phyloP scores from a whole-genome alignment of 1,140 invertebrate genomes.

The Bombus superbus region DNA sequence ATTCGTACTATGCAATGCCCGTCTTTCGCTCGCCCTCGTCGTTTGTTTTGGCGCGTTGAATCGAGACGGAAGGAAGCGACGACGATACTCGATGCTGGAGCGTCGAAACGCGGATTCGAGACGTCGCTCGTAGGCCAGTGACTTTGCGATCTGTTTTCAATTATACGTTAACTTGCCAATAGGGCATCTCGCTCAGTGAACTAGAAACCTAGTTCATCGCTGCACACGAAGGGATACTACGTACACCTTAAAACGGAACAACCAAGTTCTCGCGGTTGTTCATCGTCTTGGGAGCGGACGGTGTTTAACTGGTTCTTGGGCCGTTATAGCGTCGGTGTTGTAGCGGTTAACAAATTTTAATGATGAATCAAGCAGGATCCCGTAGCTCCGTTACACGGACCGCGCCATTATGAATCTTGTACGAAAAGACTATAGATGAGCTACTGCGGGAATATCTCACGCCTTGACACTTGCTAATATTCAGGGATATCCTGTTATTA shows the following conservation, averaged over 20 bases:
- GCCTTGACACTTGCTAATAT: constrained; percentile 35
- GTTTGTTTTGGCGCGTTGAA: not conserved
- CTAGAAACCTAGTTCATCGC: not conserved
- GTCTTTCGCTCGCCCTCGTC: not conserved
- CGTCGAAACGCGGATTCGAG: not conserved
- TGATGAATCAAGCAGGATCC: constrained; percentile 15
- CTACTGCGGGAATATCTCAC: constrained; percentile 38
- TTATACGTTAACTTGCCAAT: not conserved
- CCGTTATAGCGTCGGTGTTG: not conserved
- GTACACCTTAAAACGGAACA: not conserved
- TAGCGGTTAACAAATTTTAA: constrained; percentile 19
- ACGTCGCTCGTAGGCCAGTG: not conserved
- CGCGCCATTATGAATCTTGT: constrained; percentile 25
- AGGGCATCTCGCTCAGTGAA: not conserved
- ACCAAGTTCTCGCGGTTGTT: not conserved
- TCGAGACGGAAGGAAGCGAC: not conserved
- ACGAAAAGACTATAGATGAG: constrained; percentile 35
- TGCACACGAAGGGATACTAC: not conserved
- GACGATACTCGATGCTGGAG: no score
- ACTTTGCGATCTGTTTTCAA: constrained; percentile 12
- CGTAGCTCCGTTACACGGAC: not conserved
- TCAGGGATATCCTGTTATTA: constrained; percentile 37
- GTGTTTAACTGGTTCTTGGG: not conserved
- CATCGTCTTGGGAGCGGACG: not conserved
- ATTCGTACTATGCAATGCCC: not conserved